A percentile compares a stretch with the other conserved stretches of the same genome.
Conservation (phyloP, 2,888 invertebrate genomes). For the Crematogaster levior region DNA sequence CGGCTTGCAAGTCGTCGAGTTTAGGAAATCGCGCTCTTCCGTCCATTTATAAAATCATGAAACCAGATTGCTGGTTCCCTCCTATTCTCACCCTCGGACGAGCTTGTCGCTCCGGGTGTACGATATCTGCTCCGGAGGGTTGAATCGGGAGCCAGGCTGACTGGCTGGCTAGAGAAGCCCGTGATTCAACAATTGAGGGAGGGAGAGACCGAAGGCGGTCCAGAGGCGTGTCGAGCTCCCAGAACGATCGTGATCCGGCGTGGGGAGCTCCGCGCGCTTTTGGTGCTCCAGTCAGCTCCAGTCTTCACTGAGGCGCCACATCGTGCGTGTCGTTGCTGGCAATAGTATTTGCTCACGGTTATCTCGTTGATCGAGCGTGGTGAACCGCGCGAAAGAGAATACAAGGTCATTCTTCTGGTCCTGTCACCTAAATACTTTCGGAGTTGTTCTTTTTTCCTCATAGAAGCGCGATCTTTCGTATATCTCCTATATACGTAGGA, state of each 20-base stretch:
- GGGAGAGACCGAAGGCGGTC: slow-evolving; percentile 28
- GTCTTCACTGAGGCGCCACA: slow-evolving; percentile 79
- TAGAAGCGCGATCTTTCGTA: not conserved
- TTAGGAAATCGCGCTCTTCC: not conserved
- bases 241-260: slow-evolving; percentile 9
- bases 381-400: not conserved
- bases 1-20: not conserved
- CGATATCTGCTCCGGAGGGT: slow-evolving; percentile 9
- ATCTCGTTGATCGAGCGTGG: not conserved
- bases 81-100: not conserved
- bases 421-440: not conserved
- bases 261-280: slow-evolving; percentile 23
- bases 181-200: slow-evolving; percentile 17
- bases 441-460: too few relatives aligned
- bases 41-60: slow-evolving; percentile 48
- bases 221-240: slow-evolving; percentile 51
- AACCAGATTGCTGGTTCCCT: slow-evolving; percentile 19
- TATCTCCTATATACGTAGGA: not conserved
- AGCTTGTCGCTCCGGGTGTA: not conserved
- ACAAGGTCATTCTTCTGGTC: not conserved
- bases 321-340: slow-evolving; percentile 61
- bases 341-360: not conserved
- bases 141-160: not conserved
- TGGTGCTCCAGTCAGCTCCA: too few relatives aligned
- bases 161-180: slow-evolving; percentile 4